Evolutionary conservation across 2,113 vertebrate genomes (phyloP), one percentile per base, ranked within the genome.

Genomic region (Anser cygnoides): DNA sequence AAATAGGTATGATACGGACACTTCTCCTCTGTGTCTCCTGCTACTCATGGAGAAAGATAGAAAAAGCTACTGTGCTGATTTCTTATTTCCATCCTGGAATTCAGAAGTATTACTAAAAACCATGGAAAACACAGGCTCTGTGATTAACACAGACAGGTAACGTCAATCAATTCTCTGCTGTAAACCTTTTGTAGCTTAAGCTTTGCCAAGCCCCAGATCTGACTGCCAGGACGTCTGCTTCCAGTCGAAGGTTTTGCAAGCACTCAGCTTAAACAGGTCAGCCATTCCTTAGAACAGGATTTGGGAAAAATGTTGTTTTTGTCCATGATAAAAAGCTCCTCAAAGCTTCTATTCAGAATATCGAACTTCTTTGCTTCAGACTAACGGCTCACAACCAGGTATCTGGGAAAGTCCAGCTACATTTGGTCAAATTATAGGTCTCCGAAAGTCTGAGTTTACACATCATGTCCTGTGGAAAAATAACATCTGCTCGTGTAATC

Each of bases 261-360:
- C 31, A 3, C 80, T 87, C 31, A 39, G 43, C 25, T 81, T 39
- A 33, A 70, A 33, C 39, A 83, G 87, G 80, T 46, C 83, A 89
- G 41, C 2, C 0, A 75, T 63, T 74, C 68, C 80, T 81, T 72
- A 52, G 52, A 71, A 81, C 26, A 52, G 46, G 57, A 71, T 90
- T 81, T 63, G 31, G 57, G 39, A 16, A 75, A 90, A 89, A 72
- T 68, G 20, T 75, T 74, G 90, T 49, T 74, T 76, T 81, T 82
- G 63, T 87, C 49, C 20, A 2, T 5, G 15, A 54, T 74, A 28
- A 75, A 93, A 94, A 72, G 31, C 43, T 89, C 35, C 57, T 81
- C 52, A 75, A 91, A 92, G 70, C 61, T 81, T 68, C 92, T 87
- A 91, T 82, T 89, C 65, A 92, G 84, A 68, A 87, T 66, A 84